These are phyloP conservation scores for Eulemur macaco DNA, from an alignment of 2,113 vertebrate species.

Conservation along the genomic window DNA sequence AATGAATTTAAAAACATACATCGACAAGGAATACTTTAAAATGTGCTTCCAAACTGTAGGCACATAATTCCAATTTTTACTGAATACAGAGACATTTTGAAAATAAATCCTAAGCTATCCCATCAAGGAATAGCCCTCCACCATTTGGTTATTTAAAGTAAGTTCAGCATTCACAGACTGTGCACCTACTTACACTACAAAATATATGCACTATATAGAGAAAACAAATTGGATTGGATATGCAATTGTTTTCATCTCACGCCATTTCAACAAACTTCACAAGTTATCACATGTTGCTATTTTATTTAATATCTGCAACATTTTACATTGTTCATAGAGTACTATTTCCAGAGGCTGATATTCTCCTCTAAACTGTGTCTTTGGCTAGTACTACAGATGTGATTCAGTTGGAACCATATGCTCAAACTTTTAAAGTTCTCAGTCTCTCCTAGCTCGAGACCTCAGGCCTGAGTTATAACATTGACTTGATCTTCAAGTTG, in stretches of 20 bases:
- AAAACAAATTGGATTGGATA: neutral
- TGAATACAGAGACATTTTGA: slow-evolving; percentile 34
- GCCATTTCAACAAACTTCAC: slow-evolving; percentile 35
- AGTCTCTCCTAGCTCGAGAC: slow-evolving; percentile 12
- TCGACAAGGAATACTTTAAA: neutral
- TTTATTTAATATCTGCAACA: slow-evolving; percentile 60
- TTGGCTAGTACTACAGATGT: neutral
- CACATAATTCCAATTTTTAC: slow-evolving; percentile 13
- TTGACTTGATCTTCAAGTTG: slow-evolving; percentile 18
- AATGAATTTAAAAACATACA: slow-evolving; percentile 19
- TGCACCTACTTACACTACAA: neutral
- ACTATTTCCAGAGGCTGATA: neutral
- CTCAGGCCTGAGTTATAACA: slow-evolving; percentile 37
- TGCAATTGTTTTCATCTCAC: neutral
- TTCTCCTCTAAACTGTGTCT: neutral
- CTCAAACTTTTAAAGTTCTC: neutral
- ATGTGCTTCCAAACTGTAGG: neutral
- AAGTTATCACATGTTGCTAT: slow-evolving; percentile 37
- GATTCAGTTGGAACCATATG: neutral
- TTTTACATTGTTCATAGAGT: neutral
- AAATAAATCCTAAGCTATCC: slow-evolving; percentile 41
- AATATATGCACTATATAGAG: slow-evolving; percentile 13
- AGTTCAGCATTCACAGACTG: neutral
- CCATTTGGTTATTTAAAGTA: neutral
- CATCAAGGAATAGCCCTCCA: neutral